A percentile compares a stretch with the other conserved stretches of the same genome.
Evolutionary conservation across 2,888 invertebrate genomes (phyloP).

Genomic region (Coremacera marginata): DNA sequence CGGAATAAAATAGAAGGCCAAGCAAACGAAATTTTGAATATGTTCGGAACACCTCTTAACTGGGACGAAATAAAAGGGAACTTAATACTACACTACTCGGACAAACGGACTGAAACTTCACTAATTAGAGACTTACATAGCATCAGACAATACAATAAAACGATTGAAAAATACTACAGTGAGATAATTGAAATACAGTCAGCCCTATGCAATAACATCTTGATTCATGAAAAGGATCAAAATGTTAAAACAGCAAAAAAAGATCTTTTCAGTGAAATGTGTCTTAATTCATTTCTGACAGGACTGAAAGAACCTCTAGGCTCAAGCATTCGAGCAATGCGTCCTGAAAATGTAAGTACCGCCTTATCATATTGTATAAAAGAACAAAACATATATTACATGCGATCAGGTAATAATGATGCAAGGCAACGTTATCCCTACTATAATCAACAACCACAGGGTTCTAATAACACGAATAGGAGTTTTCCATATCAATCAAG

Average conservation of each 20-base stretch:
- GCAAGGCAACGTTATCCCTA: too few species aligned
- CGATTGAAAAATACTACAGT: conserved; percentile 44
- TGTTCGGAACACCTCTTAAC: conserved; percentile 17
- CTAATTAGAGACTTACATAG: conserved; percentile 22
- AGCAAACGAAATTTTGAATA: conserved; percentile 17
- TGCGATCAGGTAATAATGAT: not conserved
- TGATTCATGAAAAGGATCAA: conserved; percentile 47
- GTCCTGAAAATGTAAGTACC: conserved; percentile 33
- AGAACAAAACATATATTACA: conserved; percentile 44
- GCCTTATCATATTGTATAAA: conserved; percentile 45
- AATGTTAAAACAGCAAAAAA: conserved; percentile 47
- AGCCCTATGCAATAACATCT: conserved; percentile 43
- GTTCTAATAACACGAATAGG: too few species aligned
- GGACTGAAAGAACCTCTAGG: conserved; percentile 52
- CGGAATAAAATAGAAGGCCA: conserved; percentile 23
- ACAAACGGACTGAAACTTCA: conserved; percentile 15
- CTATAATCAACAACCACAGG: too few species aligned
- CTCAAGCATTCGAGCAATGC: conserved; percentile 48
- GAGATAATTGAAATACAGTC: conserved; percentile 46
- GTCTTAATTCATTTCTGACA: conserved; percentile 46
- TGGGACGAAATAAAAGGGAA: conserved; percentile 34
- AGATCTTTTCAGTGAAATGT: conserved; percentile 47
- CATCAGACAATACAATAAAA: conserved; percentile 38
- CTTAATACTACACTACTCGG: not conserved
- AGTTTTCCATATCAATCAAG: too few species aligned